Conservation (phyloP, 2,113 vertebrate species). For the Sander lucioperca region DNA sequence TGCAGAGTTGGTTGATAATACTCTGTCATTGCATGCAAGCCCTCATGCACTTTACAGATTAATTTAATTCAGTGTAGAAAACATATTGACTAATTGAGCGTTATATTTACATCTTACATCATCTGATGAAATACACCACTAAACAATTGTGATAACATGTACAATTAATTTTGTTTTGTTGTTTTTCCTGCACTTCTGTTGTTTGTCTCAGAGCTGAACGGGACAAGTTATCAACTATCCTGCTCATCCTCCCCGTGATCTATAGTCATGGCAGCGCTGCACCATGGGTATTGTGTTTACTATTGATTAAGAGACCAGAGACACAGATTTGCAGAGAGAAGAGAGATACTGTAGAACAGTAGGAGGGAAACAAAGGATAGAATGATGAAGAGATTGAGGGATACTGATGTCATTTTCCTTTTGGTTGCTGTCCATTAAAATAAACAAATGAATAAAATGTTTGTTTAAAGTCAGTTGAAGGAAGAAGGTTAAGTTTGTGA, state of each 20-base stretch:
- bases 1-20: not conserved
- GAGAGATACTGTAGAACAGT: not conserved
- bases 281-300: conserved; percentile 58
- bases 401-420: not conserved
- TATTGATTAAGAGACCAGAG: conserved; percentile 47
- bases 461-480: not conserved
- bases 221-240: conserved; percentile 52
- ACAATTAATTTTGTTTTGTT: conserved; percentile 22
- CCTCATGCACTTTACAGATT: too few species aligned
- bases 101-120: not conserved
- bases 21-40: not conserved
- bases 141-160: not conserved
- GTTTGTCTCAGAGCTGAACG: conserved; percentile 52
- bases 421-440: not conserved
- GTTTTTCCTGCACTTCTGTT: conserved; percentile 43
- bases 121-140: not conserved
- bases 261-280: conserved; percentile 52
- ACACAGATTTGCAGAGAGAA: not conserved
- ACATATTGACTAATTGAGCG: not conserved
- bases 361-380: not conserved
- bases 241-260: conserved; percentile 31
- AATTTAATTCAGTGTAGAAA: not conserved
- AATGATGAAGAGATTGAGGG: not conserved
- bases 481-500: not conserved
- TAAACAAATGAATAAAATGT: not conserved